Percentiles rank a stretch among this genome's conserved stretches.
Evolutionary conservation across 2,113 vertebrate species (phyloP).

Genomic region (Cottus gobio): DNA sequence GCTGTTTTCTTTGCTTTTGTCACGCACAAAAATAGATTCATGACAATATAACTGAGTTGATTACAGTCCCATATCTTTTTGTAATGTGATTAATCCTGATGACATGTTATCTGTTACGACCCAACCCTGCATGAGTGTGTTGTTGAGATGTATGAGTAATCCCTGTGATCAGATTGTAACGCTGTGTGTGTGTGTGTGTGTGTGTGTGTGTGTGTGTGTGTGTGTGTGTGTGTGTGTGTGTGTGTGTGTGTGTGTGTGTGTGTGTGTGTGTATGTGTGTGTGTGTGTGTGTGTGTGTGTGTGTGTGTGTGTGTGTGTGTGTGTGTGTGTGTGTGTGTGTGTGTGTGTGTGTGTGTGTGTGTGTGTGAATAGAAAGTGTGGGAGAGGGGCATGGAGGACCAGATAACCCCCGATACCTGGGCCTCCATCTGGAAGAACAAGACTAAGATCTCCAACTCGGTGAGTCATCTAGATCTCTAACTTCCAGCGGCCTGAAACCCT

Average conservation of each 20-base stretch:
- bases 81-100: neutral
- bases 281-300: constrained; percentile 36
- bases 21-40: no score
- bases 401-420: constrained; percentile 84
- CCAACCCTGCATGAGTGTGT: neutral
- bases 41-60: neutral
- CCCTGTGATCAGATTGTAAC: constrained; percentile 8
- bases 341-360: constrained; percentile 7
- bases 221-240: constrained; percentile 46
- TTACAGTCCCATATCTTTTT: neutral
- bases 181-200: constrained; percentile 38
- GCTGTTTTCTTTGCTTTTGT: no score
- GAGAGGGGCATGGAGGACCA: constrained; percentile 83
- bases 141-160: neutral
- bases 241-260: constrained; percentile 39
- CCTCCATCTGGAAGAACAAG: constrained; percentile 86
- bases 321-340: constrained; percentile 50
- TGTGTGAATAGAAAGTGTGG: constrained; percentile 83
- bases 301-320: constrained; percentile 49
- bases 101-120: neutral
- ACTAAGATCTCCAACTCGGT: constrained; percentile 82
- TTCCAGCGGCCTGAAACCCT: constrained; percentile 23
- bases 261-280: constrained; percentile 37
- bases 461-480: constrained; percentile 66
- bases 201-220: constrained; percentile 47